phyloP scores from a whole-genome alignment of 2,888 invertebrate genomes.

The Helicoverpa assulta region DNA sequence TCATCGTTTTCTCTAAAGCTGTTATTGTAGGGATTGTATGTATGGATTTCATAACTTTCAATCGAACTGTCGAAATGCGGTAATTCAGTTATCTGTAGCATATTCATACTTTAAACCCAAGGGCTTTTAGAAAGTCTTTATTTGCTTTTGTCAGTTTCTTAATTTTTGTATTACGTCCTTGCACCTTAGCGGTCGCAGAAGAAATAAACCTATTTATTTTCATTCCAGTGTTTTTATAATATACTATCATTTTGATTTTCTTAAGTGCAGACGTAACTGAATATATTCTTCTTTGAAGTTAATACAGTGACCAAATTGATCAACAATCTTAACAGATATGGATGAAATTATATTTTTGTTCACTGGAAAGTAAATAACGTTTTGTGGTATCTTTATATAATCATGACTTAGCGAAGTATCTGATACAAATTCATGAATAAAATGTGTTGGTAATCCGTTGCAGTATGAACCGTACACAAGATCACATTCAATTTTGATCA shows the following conservation, averaged over 20 bases:
- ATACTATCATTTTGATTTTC: neutral
- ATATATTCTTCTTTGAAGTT: no score
- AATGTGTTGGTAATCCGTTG: no score
- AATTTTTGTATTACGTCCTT: constrained; percentile 22
- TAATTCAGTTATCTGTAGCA: constrained; percentile 34
- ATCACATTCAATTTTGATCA: no score
- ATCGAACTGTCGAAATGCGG: constrained; percentile 42
- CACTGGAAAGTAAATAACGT: constrained; percentile 14
- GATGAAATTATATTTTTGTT: constrained; percentile 10
- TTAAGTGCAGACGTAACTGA: no score
- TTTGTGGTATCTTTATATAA: constrained; percentile 2
- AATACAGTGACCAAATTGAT: no score
- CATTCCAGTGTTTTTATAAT: neutral
- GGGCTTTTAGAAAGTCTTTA: constrained; percentile 14
- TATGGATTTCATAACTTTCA: constrained; percentile 42
- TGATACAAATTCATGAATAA: neutral
- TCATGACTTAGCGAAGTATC: neutral
- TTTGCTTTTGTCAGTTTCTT: constrained; percentile 32
- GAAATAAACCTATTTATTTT: constrained; percentile 4
- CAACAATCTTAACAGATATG: no score
- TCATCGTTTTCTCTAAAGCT: constrained; percentile 52
- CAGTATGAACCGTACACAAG: no score
- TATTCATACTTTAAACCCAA: no score
- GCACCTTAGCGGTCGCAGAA: constrained; percentile 9
- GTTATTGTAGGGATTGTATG: constrained; percentile 50